These are phyloP conservation scores for Chaunax sp. DNA, from an alignment of 2,797 vertebrate genomes.

Conservation along the genomic window DNA sequence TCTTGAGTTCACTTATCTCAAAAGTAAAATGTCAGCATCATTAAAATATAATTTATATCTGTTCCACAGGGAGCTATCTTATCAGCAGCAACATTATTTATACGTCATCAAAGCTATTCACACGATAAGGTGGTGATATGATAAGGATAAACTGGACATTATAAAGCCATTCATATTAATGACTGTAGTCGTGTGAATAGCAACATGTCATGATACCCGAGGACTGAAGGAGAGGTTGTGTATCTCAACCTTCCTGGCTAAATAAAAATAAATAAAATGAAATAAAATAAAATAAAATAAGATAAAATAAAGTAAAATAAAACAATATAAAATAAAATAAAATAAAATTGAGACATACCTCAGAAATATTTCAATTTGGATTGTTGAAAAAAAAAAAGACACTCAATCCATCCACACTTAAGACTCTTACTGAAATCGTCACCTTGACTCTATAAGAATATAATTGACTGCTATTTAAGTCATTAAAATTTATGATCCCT, in stretches of 20 bases:
- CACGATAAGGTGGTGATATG: no score
- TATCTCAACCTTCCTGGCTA: no score
- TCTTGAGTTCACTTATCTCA: slow-evolving; percentile 2
- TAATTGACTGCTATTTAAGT: background rate
- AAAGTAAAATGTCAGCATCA: slow-evolving; percentile 23
- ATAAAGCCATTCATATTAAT: slow-evolving; percentile 3
- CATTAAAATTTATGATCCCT: slow-evolving; percentile 13
- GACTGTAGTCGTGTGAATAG: background rate
- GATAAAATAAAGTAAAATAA: no score
- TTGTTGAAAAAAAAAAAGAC: no score
- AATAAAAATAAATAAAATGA: no score
- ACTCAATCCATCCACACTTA: background rate
- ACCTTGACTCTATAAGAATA: no score
- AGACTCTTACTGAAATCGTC: background rate
- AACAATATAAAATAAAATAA: no score
- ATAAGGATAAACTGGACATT: background rate
- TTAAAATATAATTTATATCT: slow-evolving; percentile 24
- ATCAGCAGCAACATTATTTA: slow-evolving; percentile 15
- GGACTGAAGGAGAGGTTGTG: no score
- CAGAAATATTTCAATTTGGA: no score
- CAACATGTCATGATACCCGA: background rate
- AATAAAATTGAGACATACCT: background rate
- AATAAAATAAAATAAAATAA: no score
- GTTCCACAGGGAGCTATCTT: slow-evolving; percentile 6
- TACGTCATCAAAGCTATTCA: background rate